A percentile compares a stretch with the other conserved stretches of the same genome.
Conservation (phyloP, 2,113 vertebrate genomes). For the Fukomys damarensis region DNA sequence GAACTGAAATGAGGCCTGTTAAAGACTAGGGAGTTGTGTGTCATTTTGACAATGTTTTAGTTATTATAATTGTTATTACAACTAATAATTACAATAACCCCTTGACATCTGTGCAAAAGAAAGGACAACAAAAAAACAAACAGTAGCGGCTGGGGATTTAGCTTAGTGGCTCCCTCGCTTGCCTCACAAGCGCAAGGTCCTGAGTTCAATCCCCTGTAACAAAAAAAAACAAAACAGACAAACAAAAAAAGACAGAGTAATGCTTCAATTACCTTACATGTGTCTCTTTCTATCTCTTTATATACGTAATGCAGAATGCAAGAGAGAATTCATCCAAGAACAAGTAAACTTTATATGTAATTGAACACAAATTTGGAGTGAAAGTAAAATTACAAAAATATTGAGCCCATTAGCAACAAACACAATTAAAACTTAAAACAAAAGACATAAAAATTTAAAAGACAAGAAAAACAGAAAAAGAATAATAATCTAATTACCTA, state of each 20-base stretch:
- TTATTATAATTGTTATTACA: too few relatives aligned
- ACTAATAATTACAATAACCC: too few relatives aligned
- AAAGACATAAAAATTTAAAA: neutral
- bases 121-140: neutral
- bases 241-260: neutral
- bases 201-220: too few relatives aligned
- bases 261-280: neutral
- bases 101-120: neutral
- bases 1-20: neutral
- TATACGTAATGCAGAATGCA: neutral
- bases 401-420: neutral
- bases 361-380: neutral
- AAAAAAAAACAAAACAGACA: too few relatives aligned
- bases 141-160: neutral
- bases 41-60: conserved; percentile 11
- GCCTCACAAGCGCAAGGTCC: too few relatives aligned
- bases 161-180: too few relatives aligned
- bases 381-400: neutral
- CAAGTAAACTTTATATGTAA: neutral
- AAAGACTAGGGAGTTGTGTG: neutral
- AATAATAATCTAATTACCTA: neutral
- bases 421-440: neutral
- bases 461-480: neutral
- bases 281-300: neutral
- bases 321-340: neutral